Evolutionary conservation across 2,888 invertebrate species (phyloP).

Genomic region (Galerucella calmariensis): DNA sequence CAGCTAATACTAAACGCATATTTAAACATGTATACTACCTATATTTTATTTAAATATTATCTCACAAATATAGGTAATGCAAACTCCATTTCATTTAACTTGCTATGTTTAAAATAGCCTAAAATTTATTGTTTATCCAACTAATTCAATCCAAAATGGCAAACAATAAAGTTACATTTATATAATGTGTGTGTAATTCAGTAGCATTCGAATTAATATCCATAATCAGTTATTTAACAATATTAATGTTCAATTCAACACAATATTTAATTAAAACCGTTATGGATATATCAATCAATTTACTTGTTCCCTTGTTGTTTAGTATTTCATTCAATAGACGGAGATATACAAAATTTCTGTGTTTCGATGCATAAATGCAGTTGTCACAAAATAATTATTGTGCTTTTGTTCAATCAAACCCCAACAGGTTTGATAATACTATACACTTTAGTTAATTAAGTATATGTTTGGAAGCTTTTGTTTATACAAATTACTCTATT

Average conservation of each 20-base stretch:
- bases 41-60: not conserved
- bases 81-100: not conserved
- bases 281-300: conserved; percentile 32
- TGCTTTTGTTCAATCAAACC: not conserved
- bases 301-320: not conserved
- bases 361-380: conserved; percentile 25
- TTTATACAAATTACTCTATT: conserved; percentile 1
- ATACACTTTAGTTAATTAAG: not conserved
- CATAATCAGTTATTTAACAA: conserved; percentile 41
- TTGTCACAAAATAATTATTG: conserved; percentile 25
- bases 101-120: not conserved
- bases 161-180: conserved; percentile 33
- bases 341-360: conserved; percentile 12
- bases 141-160: conserved; percentile 23
- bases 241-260: conserved; percentile 40
- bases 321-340: conserved; percentile 14
- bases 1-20: too few relatives aligned
- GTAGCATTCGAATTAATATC: conserved; percentile 37
- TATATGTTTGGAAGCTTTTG: not conserved
- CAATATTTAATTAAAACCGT: conserved; percentile 39
- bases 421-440: conserved; percentile 1
- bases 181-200: conserved; percentile 36
- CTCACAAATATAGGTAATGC: not conserved
- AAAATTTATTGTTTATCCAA: conserved; percentile 8
- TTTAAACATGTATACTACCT: too few relatives aligned